Evolutionary conservation across 1,140 invertebrate genomes (phyloP).

Genomic region (Saccostrea echinata): DNA sequence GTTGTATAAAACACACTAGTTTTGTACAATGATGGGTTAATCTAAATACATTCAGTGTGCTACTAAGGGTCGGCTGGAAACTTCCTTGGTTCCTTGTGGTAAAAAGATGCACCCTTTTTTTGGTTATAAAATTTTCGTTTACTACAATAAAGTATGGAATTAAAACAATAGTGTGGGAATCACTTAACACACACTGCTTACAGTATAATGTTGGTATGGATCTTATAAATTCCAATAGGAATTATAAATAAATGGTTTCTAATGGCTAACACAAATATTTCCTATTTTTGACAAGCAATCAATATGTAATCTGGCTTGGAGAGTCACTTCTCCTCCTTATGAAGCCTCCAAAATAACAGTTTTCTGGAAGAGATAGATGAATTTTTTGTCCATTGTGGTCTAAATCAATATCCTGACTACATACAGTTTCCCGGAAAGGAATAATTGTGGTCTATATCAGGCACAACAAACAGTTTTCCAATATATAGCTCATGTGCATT

Average conservation of each 20-base stretch:
- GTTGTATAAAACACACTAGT: too few species aligned
- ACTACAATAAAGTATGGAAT: background rate
- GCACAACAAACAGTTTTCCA: background rate
- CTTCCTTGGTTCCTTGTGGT: too few species aligned
- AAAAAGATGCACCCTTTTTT: too few species aligned
- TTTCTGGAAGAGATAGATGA: constrained; percentile 14
- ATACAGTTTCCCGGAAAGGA: constrained; percentile 3
- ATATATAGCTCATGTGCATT: background rate
- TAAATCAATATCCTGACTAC: constrained; percentile 4
- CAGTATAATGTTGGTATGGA: background rate
- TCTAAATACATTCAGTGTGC: too few species aligned
- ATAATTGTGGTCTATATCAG: background rate
- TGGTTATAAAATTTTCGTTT: too few species aligned
- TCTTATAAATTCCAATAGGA: background rate
- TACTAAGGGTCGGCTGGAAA: too few species aligned
- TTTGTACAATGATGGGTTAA: too few species aligned
- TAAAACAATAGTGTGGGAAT: background rate
- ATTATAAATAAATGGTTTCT: background rate
- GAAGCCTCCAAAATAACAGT: background rate
- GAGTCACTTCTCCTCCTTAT: background rate
- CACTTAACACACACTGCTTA: background rate
- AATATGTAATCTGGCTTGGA: constrained; percentile 20
- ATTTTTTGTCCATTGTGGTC: background rate
- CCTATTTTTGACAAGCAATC: constrained; percentile 19
- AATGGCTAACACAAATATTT: constrained; percentile 3